These are phyloP conservation scores for Ahaetulla prasina DNA, from an alignment of 2,113 vertebrate genomes.

Conservation along the genomic window DNA sequence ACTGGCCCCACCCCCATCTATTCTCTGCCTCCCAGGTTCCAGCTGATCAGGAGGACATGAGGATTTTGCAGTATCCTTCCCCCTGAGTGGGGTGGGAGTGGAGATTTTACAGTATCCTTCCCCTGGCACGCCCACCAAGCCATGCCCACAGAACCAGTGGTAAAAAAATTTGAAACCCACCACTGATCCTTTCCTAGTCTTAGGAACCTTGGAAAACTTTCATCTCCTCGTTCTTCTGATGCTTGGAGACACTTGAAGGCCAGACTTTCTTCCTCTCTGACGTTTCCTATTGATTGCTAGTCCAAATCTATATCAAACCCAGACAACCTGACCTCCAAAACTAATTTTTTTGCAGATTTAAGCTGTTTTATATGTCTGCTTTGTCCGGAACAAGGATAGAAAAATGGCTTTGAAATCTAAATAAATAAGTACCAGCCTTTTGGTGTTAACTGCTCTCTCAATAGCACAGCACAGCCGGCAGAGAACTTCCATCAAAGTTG, in stretches of 20 bases:
- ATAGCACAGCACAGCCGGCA: accelerated
- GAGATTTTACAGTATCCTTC: too few species aligned
- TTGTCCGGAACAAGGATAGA: neutral
- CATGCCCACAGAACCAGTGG: too few species aligned
- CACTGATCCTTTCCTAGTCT: neutral
- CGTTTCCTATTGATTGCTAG: neutral
- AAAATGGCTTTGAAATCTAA: neutral
- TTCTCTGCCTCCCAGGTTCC: too few species aligned
- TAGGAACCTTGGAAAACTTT: neutral
- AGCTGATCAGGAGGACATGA: too few species aligned
- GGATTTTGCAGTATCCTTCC: too few species aligned
- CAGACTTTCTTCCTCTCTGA: neutral
- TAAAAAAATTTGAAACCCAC: too few species aligned
- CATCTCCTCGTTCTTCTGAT: neutral
- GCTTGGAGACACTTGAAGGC: neutral
- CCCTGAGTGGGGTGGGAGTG: too few species aligned
- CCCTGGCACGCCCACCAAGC: too few species aligned
- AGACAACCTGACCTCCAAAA: neutral
- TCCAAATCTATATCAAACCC: neutral
- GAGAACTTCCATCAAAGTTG: neutral
- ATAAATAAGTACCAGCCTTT: neutral
- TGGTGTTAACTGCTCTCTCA: neutral
- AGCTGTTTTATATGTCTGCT: neutral
- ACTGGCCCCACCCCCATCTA: too few species aligned
- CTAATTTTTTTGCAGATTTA: neutral